Evolutionary conservation across 2,113 vertebrate species (phyloP).

Genomic region (Danio rerio): GRCz12tu NC_133188.1:42308501-42309000

Average conservation of each 20-base stretch:
- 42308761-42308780: slow-evolving; percentile 64
- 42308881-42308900: not conserved
- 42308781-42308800: slow-evolving; percentile 34
- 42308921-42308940: slow-evolving; percentile 19
- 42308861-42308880: slow-evolving; percentile 8
- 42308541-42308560: not conserved
- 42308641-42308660: slow-evolving; percentile 34
- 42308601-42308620: slow-evolving; percentile 16
- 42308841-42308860: slow-evolving; percentile 12
- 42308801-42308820: slow-evolving; percentile 42
- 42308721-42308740: slow-evolving; percentile 59
- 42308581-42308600: slow-evolving; percentile 19
- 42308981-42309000: too few species aligned
- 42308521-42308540: slow-evolving; percentile 13
- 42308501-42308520: not conserved
- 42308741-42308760: slow-evolving; percentile 61
- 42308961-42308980: not conserved
- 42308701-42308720: slow-evolving; percentile 33
- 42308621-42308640: slow-evolving; percentile 13
- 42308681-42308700: slow-evolving; percentile 19
- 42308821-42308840: not conserved
- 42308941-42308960: slow-evolving; percentile 20
- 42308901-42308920: slow-evolving; percentile 14
- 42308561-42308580: not conserved
- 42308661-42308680: not conserved